A percentile compares a stretch with the other conserved stretches of the same genome.
phyloP scores from a whole-genome alignment of 2,113 vertebrate species.

The Capreolus pygargus region DNA sequence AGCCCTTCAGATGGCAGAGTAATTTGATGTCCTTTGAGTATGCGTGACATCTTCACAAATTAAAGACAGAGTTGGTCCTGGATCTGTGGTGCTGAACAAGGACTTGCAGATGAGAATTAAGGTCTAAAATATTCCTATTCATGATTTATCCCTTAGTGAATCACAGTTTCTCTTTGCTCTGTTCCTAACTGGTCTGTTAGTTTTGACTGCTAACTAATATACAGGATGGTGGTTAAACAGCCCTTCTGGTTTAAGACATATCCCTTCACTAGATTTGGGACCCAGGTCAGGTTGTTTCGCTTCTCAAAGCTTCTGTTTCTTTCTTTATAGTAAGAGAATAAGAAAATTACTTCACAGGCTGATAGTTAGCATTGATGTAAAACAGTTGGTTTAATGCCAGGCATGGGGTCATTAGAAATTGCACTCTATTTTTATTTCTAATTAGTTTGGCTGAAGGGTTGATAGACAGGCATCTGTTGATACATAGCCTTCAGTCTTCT shows the following conservation, averaged over 20 bases:
- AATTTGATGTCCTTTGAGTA: background rate
- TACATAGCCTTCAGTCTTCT: background rate
- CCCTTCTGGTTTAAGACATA: background rate
- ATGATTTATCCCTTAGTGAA: background rate
- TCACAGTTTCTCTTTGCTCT: background rate
- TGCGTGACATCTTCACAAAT: background rate
- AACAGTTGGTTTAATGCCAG: background rate
- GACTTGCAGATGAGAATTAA: background rate
- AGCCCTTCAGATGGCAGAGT: background rate
- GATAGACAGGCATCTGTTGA: background rate
- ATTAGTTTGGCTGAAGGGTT: background rate
- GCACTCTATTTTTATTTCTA: conserved; percentile 5
- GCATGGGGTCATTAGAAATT: background rate
- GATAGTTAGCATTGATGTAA: background rate
- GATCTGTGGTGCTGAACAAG: background rate
- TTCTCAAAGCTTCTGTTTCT: background rate
- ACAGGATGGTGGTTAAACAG: background rate
- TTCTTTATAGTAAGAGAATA: background rate
- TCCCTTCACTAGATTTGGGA: background rate
- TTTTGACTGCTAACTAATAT: background rate
- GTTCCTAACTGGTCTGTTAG: background rate
- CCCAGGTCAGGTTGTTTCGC: background rate
- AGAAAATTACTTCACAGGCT: background rate
- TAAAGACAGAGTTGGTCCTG: background rate
- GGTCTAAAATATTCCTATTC: background rate